A percentile compares a stretch with the other conserved stretches of the same genome.
Conservation (phyloP, 2,888 invertebrate species). For the Clivina fossor region DNA sequence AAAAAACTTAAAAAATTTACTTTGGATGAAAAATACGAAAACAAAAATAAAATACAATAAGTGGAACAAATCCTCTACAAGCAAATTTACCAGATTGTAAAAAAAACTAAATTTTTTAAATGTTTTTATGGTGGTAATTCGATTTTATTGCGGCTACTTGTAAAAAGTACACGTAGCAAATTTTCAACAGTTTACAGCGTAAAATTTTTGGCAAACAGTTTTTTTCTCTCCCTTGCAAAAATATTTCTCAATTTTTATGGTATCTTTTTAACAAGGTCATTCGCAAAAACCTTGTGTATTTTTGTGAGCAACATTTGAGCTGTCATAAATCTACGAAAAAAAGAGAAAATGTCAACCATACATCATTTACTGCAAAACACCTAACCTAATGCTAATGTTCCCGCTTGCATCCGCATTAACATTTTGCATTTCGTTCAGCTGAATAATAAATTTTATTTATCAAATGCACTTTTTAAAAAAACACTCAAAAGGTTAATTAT, state of each 20-base stretch:
- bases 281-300: slow-evolving; percentile 26
- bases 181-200: too few relatives aligned
- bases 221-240: slow-evolving; percentile 21
- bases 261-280: slow-evolving; percentile 30
- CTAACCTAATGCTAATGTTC: slow-evolving; percentile 4
- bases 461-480: slow-evolving; percentile 2
- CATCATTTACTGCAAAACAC: slow-evolving; percentile 15
- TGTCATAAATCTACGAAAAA: slow-evolving; percentile 21
- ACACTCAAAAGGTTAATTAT: too few relatives aligned
- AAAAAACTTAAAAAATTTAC: too few relatives aligned
- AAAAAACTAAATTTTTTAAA: too few relatives aligned
- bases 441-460: slow-evolving; percentile 7
- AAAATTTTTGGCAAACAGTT: slow-evolving; percentile 20
- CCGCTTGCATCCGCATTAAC: slow-evolving; percentile 12
- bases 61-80: too few relatives aligned
- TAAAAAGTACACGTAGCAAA: too few relatives aligned
- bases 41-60: too few relatives aligned
- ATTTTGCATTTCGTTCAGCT: neutral
- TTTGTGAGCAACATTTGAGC: slow-evolving; percentile 19
- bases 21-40: too few relatives aligned
- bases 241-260: slow-evolving; percentile 32
- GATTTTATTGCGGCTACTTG: too few relatives aligned
- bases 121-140: too few relatives aligned
- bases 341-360: slow-evolving; percentile 30
- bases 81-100: too few relatives aligned